Conservation (phyloP, 2,888 invertebrate genomes). For the Macrosiphum euphorbiae region DNA sequence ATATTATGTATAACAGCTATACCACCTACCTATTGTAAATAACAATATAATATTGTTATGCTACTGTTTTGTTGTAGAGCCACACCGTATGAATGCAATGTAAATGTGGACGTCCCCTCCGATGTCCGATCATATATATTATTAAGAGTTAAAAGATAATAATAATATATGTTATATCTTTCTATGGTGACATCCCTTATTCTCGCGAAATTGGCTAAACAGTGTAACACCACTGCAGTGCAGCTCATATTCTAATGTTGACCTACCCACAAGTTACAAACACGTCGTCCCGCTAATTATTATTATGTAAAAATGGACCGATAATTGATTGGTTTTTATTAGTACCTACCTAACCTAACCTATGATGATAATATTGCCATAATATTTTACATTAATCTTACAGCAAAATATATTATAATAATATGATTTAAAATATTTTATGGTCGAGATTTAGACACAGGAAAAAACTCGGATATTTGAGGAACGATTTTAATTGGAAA, state of each 20-base stretch:
- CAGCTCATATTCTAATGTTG: background rate
- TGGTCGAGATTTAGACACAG: background rate
- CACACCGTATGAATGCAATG: background rate
- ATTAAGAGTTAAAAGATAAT: background rate
- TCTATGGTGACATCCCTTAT: background rate
- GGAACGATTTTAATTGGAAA: conserved; percentile 30
- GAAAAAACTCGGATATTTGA: background rate
- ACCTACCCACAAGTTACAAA: background rate
- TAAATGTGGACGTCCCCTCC: background rate
- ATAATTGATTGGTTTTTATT: background rate
- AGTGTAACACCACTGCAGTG: background rate
- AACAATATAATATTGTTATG: background rate
- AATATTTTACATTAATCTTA: background rate
- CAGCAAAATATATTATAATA: background rate
- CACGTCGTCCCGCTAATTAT: background rate
- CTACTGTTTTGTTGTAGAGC: background rate
- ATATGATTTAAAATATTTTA: background rate
- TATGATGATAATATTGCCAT: background rate
- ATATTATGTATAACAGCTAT: background rate
- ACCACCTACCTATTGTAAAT: background rate
- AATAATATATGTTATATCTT: background rate
- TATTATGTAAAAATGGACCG: background rate
- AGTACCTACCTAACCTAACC: background rate
- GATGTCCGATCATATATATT: background rate
- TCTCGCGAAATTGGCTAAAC: too few relatives aligned